A percentile compares a stretch with the other conserved stretches of the same genome.
Evolutionary conservation across 2,797 vertebrate genomes (phyloP).

Genomic region (Schizopygopsis malacanthus): DNA sequence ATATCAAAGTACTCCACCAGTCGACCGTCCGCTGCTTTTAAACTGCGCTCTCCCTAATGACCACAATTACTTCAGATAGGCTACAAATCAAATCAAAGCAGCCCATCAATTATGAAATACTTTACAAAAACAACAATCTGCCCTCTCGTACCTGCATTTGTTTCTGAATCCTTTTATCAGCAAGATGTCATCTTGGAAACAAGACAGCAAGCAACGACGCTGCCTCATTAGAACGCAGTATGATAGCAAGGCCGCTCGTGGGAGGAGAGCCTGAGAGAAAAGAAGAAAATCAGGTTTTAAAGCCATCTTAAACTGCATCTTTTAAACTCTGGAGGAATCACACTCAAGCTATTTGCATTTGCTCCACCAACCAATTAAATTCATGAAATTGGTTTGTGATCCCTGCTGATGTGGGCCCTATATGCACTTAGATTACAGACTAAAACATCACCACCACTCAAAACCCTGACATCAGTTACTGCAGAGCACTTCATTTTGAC

Average conservation of each 20-base stretch:
- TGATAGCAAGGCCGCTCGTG: not conserved
- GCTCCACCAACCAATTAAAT: slow-evolving; percentile 31
- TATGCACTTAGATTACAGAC: not conserved
- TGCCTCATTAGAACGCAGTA: slow-evolving; percentile 14
- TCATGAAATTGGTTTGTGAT: slow-evolving; percentile 14
- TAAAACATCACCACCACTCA: slow-evolving; percentile 25
- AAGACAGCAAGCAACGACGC: not conserved
- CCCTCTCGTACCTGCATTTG: not conserved
- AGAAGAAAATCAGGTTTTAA: slow-evolving; percentile 18
- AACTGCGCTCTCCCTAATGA: slow-evolving; percentile 16
- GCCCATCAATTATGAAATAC: slow-evolving; percentile 37
- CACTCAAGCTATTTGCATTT: slow-evolving; percentile 20
- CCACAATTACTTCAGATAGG: slow-evolving; percentile 26
- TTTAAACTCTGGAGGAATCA: slow-evolving; percentile 16
- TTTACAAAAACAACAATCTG: slow-evolving; percentile 37
- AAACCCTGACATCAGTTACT: slow-evolving; percentile 1
- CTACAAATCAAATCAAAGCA: slow-evolving; percentile 32
- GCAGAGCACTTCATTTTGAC: not conserved
- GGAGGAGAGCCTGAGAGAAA: not conserved
- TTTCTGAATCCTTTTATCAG: slow-evolving; percentile 7
- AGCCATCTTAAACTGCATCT: slow-evolving; percentile 13
- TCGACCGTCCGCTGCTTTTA: slow-evolving; percentile 14
- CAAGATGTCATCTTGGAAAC: slow-evolving; percentile 23
- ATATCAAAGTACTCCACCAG: not conserved
- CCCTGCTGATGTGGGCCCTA: not conserved